Evolutionary conservation across 2,888 invertebrate genomes (phyloP).

Genomic region (Sussaba pulchella): DNA sequence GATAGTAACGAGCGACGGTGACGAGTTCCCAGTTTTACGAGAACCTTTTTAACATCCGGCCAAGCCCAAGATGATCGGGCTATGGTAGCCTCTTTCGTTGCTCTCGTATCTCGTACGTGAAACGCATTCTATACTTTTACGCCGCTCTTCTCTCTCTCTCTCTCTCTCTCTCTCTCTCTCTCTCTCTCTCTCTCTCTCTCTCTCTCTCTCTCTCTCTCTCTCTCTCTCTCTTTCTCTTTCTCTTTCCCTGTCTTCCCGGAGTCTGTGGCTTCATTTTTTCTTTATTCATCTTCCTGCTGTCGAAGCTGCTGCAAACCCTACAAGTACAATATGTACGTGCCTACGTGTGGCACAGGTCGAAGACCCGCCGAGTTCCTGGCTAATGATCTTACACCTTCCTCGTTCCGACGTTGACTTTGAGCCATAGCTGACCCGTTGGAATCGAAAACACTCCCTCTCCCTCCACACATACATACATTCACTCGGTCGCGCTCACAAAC

Average conservation of each 20-base stretch:
- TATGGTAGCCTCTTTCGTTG: conserved; percentile 32
- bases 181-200: no score
- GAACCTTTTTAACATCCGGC: neutral
- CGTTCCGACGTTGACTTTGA: conserved; percentile 4
- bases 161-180: no score
- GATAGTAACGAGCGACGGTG: neutral
- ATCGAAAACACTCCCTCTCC: neutral
- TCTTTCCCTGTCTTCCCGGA: no score
- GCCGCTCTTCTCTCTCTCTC: no score
- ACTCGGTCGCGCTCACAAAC: no score
- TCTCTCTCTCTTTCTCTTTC: no score
- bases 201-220: no score
- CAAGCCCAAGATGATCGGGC: conserved; percentile 37
- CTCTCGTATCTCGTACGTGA: conserved; percentile 42
- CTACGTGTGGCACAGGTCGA: conserved; percentile 63
- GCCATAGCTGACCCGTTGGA: conserved; percentile 21
- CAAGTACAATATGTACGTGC: conserved; percentile 16
- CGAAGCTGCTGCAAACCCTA: conserved; percentile 19
- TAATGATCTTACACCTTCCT: conserved; percentile 47
- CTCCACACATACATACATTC: no score
- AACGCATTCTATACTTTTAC: conserved; percentile 57
- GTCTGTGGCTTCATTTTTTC: neutral
- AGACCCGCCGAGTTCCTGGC: conserved; percentile 56
- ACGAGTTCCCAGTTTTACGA: neutral
- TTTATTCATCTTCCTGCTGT: conserved; percentile 24